These are phyloP conservation scores for Phalangium opilio DNA, from an alignment of 2,888 invertebrate genomes.

Conservation along the genomic window DNA sequence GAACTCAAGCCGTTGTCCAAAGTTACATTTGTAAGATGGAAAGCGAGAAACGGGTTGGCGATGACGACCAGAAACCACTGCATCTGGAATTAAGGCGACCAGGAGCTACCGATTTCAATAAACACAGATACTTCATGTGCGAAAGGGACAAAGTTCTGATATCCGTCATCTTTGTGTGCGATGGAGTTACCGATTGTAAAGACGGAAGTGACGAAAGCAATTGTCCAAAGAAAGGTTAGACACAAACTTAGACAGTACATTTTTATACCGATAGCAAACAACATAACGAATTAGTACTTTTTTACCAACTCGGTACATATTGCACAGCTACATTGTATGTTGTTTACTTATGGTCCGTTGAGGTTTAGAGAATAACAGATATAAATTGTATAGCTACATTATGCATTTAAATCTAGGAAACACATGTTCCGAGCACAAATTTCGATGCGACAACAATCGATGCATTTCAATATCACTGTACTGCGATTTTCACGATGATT, in stretches of 20 bases:
- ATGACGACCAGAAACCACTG: constrained; percentile 5
- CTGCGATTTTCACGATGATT: constrained; percentile 33
- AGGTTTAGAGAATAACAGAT: too few species aligned
- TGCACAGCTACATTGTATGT: too few species aligned
- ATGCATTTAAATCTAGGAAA: too few species aligned
- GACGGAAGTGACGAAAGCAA: constrained; percentile 26
- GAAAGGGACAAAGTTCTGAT: constrained; percentile 22
- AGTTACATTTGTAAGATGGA: constrained; percentile 24
- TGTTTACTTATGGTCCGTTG: too few species aligned
- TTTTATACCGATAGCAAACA: too few species aligned
- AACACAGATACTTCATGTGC: constrained; percentile 22
- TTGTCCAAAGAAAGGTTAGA: constrained; percentile 20
- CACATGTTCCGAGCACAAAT: constrained; percentile 19
- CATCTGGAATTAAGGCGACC: constrained; percentile 8
- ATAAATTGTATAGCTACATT: too few species aligned
- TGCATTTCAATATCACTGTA: constrained; percentile 22
- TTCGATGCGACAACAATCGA: constrained; percentile 19
- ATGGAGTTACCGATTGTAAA: constrained; percentile 24
- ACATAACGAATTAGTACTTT: too few species aligned
- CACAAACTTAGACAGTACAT: too few species aligned
- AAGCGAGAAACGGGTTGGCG: constrained; percentile 7
- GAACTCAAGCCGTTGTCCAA: constrained; percentile 14
- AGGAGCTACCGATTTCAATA: constrained; percentile 4
- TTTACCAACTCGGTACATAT: too few species aligned
- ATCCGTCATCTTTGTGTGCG: constrained; percentile 24